Percentiles rank a stretch among this genome's conserved stretches.
Conservation (phyloP, 2,113 vertebrate species). For the Cichladusa arquata region DNA sequence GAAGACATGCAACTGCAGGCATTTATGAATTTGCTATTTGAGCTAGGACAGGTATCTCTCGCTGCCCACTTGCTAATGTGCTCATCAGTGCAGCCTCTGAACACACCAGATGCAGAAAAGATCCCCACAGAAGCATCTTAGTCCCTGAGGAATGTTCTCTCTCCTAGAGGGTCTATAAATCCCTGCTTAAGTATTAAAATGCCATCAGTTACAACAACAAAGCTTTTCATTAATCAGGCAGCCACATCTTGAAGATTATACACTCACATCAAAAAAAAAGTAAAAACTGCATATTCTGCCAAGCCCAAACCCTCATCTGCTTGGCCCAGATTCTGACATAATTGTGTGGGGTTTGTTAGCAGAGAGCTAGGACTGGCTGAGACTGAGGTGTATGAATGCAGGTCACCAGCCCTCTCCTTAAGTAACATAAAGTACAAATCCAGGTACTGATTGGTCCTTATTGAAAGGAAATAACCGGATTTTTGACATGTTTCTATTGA, state of each 20-base stretch:
- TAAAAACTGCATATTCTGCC: not conserved
- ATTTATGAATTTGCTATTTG: not conserved
- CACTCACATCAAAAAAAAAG: not conserved
- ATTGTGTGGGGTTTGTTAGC: not conserved
- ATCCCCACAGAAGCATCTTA: not conserved
- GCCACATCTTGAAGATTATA: not conserved
- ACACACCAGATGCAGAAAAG: not conserved
- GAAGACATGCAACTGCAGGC: rapidly evolving
- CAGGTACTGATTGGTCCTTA: not conserved
- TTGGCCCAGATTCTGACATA: not conserved
- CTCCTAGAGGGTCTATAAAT: not conserved
- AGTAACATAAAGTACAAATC: not conserved
- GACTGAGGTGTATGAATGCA: rapidly evolving
- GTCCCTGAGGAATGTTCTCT: not conserved
- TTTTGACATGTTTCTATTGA: slow-evolving; percentile 20
- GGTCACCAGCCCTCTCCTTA: not conserved
- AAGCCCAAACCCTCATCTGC: not conserved
- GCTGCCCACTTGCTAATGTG: not conserved
- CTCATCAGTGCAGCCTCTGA: not conserved
- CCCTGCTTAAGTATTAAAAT: not conserved
- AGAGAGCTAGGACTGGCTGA: not conserved
- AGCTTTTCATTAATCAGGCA: not conserved
- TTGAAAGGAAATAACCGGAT: not conserved
- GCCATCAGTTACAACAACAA: not conserved
- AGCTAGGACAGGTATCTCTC: not conserved